Conservation (phyloP, 1,140 invertebrate species). For the Pristionchus pacificus region DNA sequence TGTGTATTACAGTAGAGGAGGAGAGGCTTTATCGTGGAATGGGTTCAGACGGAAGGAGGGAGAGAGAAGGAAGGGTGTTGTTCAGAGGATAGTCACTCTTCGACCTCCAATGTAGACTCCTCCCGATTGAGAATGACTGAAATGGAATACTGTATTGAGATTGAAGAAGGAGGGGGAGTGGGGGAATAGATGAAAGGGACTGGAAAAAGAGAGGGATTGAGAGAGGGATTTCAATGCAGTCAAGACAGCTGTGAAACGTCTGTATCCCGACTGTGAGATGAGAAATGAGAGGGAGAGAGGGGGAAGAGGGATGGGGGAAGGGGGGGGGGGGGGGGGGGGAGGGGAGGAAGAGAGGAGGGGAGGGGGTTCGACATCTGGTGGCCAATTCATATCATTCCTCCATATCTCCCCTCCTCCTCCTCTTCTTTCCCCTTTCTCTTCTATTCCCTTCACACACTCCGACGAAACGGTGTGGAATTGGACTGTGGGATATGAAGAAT, state of each 20-base stretch:
- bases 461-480: neutral
- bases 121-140: neutral
- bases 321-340: neutral
- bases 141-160: neutral
- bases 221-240: neutral
- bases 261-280: neutral
- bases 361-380: too few species aligned
- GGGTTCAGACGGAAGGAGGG: too few species aligned
- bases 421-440: too few species aligned
- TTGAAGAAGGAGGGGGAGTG: constrained; percentile 7
- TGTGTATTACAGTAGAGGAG: too few species aligned
- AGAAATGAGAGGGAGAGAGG: neutral
- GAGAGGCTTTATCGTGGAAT: too few species aligned
- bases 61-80: too few species aligned
- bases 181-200: constrained; percentile 6
- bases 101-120: neutral
- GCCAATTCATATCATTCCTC: too few species aligned
- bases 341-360: neutral
- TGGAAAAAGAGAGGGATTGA: neutral
- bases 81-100: neutral
- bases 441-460: neutral
- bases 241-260: too few species aligned
- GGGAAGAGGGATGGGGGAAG: constrained; percentile 12
- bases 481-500: constrained; percentile 3
- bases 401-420: too few species aligned